phyloP scores from a whole-genome alignment of 2,888 invertebrate species.

The Rhagophthalmus giganteus region DNA sequence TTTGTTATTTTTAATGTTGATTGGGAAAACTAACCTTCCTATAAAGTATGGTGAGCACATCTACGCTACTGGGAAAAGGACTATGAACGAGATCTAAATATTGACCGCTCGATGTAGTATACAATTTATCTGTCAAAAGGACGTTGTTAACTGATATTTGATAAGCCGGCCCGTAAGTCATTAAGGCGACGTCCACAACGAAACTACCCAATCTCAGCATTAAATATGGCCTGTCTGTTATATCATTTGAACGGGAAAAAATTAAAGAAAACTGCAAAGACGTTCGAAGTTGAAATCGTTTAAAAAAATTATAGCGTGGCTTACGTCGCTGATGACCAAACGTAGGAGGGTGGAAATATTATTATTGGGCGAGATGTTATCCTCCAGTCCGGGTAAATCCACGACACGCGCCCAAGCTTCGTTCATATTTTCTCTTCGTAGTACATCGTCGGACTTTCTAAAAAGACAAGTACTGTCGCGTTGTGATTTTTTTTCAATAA shows the following conservation, averaged over 20 bases:
- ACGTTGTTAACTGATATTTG: conserved; percentile 70
- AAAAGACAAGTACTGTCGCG: too few species aligned
- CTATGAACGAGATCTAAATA: conserved; percentile 75
- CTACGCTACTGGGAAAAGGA: conserved; percentile 57
- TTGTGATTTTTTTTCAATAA: too few species aligned
- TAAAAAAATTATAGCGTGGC: conserved; percentile 1
- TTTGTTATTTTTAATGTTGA: too few species aligned
- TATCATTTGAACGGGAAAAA: conserved; percentile 66
- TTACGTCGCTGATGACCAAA: conserved; percentile 70
- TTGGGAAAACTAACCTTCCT: conserved; percentile 70
- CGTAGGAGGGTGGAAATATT: conserved; percentile 70
- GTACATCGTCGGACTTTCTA: conserved; percentile 16
- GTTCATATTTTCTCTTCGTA: conserved; percentile 48
- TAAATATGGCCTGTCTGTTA: conserved; percentile 72
- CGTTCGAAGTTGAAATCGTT: conserved; percentile 1
- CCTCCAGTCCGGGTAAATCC: conserved; percentile 80
- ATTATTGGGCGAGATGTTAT: conserved; percentile 79
- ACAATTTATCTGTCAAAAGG: conserved; percentile 74
- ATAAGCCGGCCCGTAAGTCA: conserved; percentile 77
- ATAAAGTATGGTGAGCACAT: conserved; percentile 73
- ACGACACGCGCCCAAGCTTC: conserved; percentile 76
- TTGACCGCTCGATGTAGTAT: conserved; percentile 73
- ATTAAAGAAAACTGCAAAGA: conserved; percentile 64
- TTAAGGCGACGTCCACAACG: conserved; percentile 73
- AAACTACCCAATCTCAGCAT: conserved; percentile 71